Percentiles rank a stretch among this genome's conserved stretches.
These are phyloP conservation scores for Drosophila lacicola DNA, from an alignment of 2,888 invertebrate genomes.

Conservation along the genomic window DNA sequence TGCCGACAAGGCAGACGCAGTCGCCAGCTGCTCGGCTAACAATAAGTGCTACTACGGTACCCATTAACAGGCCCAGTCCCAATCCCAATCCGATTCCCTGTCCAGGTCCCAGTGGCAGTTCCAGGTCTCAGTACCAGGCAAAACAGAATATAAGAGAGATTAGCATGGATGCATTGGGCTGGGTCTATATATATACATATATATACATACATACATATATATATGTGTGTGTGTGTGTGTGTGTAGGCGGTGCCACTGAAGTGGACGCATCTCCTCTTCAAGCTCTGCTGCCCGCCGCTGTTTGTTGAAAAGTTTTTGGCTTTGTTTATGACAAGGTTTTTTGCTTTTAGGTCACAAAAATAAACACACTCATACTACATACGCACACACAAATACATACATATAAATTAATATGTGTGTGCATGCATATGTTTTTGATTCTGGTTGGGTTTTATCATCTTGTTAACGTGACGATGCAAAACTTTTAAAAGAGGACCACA, in stretches of 20 bases:
- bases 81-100: slow-evolving; percentile 12
- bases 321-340: slow-evolving; percentile 63
- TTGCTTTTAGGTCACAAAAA: slow-evolving; percentile 55
- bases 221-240: slow-evolving; percentile 6
- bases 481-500: slow-evolving; percentile 53
- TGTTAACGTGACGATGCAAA: slow-evolving; percentile 77
- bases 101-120: slow-evolving; percentile 37
- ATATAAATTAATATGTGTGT: slow-evolving; percentile 21
- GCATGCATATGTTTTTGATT: slow-evolving; percentile 26
- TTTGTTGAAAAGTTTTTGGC: slow-evolving; percentile 67
- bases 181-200: not conserved
- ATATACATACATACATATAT: not conserved
- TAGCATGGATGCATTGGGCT: slow-evolving; percentile 41
- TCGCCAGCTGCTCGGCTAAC: slow-evolving; percentile 35
- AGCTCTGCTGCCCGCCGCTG: slow-evolving; percentile 16
- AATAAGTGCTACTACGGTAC: slow-evolving; percentile 35
- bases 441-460: slow-evolving; percentile 74
- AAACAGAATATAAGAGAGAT: slow-evolving; percentile 42
- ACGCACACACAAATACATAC: slow-evolving; percentile 1
- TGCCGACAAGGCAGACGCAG: slow-evolving; percentile 37
- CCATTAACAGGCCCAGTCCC: slow-evolving; percentile 24
- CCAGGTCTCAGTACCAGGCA: slow-evolving; percentile 37
- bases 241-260: slow-evolving; percentile 56
- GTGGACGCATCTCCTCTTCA: slow-evolving; percentile 60
- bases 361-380: slow-evolving; percentile 6